phyloP scores from a whole-genome alignment of 2,797 vertebrate genomes.

The Helostoma temminkii region DNA sequence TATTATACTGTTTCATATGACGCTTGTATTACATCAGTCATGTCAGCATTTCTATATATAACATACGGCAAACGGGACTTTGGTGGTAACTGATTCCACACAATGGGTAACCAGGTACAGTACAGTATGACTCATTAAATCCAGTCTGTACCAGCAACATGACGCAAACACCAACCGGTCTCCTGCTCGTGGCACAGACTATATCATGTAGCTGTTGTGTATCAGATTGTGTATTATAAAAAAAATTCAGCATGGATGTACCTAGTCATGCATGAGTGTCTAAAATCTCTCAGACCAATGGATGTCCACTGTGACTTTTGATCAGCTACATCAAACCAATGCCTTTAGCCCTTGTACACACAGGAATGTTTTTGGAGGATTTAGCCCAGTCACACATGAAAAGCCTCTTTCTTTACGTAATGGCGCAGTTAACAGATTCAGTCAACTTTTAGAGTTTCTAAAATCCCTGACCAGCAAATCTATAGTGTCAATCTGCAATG shows the following conservation, averaged over 20 bases:
- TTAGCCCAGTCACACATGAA: slow-evolving; percentile 37
- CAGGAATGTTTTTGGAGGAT: slow-evolving; percentile 28
- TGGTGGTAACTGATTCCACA: neutral
- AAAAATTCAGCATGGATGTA: slow-evolving; percentile 19
- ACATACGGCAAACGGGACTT: neutral
- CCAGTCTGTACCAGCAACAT: slow-evolving; percentile 21
- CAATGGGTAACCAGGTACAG: slow-evolving; percentile 8
- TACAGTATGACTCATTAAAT: slow-evolving; percentile 31
- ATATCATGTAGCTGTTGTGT: neutral
- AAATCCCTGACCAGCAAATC: slow-evolving; percentile 24
- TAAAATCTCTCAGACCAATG: slow-evolving; percentile 15
- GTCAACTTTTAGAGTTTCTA: slow-evolving; percentile 24
- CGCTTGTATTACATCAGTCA: too few species aligned
- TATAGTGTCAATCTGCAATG: slow-evolving; percentile 27
- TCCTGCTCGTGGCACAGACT: neutral
- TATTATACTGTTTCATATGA: too few species aligned
- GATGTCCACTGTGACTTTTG: slow-evolving; percentile 27
- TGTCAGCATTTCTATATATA: neutral
- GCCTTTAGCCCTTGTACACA: slow-evolving; percentile 16
- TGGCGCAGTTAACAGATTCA: slow-evolving; percentile 29
- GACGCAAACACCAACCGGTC: slow-evolving; percentile 38
- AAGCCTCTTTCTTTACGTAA: slow-evolving; percentile 48
- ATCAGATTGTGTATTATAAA: slow-evolving; percentile 2
- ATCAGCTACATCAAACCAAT: slow-evolving; percentile 35
- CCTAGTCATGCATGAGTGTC: slow-evolving; percentile 6